Percentiles rank a stretch among this genome's conserved stretches.
phyloP scores from a whole-genome alignment of 1,140 invertebrate genomes.

The Branchinecta lindahli region DNA sequence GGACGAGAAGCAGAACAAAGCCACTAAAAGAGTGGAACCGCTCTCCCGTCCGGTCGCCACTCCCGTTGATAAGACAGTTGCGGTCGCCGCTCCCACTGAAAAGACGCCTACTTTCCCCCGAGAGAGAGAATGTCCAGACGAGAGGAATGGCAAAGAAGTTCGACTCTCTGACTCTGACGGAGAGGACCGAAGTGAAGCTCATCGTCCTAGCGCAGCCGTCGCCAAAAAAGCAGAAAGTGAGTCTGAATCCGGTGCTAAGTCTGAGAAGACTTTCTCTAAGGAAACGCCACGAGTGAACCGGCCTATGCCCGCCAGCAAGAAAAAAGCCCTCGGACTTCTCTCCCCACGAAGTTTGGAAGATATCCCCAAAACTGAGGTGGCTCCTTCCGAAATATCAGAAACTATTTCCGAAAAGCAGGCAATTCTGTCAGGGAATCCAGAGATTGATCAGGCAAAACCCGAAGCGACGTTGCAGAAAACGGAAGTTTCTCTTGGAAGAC shows the following conservation, averaged over 20 bases:
- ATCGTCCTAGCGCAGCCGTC: neutral
- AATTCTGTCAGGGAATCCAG: neutral
- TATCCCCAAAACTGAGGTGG: neutral
- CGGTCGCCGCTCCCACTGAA: constrained; percentile 15
- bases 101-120: constrained; percentile 9
- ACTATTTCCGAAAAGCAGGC: neutral
- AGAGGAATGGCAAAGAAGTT: constrained; percentile 23
- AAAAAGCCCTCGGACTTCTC: constrained; percentile 20
- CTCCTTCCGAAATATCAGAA: neutral
- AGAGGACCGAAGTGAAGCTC: constrained; percentile 16
- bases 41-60: constrained; percentile 18
- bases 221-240: neutral
- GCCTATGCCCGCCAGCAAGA: constrained; percentile 20
- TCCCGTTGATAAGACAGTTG: constrained; percentile 6
- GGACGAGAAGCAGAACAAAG: constrained; percentile 40
- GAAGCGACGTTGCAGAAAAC: neutral
- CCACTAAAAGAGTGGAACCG: constrained; percentile 16
- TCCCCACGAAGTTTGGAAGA: neutral
- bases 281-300: constrained; percentile 11
- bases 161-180: constrained; percentile 18
- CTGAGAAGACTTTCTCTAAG: neutral
- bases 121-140: constrained; percentile 15
- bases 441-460: neutral
- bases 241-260: neutral
- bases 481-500: neutral